Conservation (phyloP, 2,113 vertebrate genomes). For the Hyla sarda region DNA sequence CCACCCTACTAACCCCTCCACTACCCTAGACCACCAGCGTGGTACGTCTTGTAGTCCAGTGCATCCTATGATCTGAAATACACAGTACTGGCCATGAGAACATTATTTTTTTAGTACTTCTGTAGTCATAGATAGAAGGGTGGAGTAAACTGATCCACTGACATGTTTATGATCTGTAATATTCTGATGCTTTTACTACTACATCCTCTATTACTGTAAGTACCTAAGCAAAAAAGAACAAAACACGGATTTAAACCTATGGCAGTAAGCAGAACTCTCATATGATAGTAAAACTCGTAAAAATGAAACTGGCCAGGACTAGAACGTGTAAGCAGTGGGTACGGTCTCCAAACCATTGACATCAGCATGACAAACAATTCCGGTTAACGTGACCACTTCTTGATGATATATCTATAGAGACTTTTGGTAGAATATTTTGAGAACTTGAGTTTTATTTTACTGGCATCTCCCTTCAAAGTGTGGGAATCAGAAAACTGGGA, state of each 20-base stretch:
- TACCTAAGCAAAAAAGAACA: background rate
- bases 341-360: background rate
- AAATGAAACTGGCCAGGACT: slow-evolving; percentile 49
- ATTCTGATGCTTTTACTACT: background rate
- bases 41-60: no score
- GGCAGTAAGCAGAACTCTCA: slow-evolving; percentile 10
- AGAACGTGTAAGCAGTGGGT: slow-evolving; percentile 59
- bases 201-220: background rate
- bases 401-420: background rate
- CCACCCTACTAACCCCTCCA: no score
- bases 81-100: background rate
- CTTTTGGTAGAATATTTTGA: background rate
- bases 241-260: slow-evolving; percentile 12
- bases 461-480: background rate
- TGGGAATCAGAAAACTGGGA: background rate
- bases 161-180: background rate
- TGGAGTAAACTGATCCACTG: background rate
- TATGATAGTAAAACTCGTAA: slow-evolving; percentile 30
- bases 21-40: no score
- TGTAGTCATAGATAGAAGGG: background rate
- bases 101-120: background rate
- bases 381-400: background rate
- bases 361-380: background rate
- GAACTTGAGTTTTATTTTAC: background rate
- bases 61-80: no score